Conservation (phyloP, 2,113 vertebrate genomes). For the Rhinoderma darwinii region DNA sequence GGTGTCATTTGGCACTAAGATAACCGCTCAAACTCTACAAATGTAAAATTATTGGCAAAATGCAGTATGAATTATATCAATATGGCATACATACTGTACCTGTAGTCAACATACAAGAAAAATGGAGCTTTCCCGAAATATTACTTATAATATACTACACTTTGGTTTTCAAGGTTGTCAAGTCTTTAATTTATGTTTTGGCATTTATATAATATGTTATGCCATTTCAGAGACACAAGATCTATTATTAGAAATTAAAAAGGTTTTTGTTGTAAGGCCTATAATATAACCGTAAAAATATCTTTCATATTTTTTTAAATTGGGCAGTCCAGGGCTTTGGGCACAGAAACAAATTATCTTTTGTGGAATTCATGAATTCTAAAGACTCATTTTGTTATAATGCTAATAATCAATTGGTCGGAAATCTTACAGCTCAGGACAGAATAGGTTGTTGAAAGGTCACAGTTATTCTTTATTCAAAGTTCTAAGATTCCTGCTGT, state of each 20-base stretch:
- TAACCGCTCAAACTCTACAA: background rate
- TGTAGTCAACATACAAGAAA: background rate
- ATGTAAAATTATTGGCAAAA: background rate
- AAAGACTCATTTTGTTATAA: conserved; percentile 77
- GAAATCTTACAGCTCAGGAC: conserved; percentile 68
- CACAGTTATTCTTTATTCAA: conserved; percentile 65
- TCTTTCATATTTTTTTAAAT: conserved; percentile 72
- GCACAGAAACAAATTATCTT: conserved; percentile 72
- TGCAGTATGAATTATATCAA: background rate
- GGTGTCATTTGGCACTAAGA: background rate
- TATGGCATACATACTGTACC: background rate
- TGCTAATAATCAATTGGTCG: conserved; percentile 75
- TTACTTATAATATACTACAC: background rate
- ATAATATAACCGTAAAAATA: conserved; percentile 72
- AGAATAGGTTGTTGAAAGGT: conserved; percentile 70
- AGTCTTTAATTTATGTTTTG: background rate
- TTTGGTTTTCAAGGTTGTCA: background rate
- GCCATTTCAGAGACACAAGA: conserved; percentile 18
- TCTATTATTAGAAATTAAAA: conserved; percentile 65
- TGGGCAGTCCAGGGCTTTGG: conserved; percentile 69
- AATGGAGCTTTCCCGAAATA: background rate
- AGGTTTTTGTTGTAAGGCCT: conserved; percentile 71
- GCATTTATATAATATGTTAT: conserved; percentile 22
- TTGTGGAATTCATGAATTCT: conserved; percentile 75
- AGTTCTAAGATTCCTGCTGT: conserved; percentile 63